These are phyloP conservation scores for Aquatica leii DNA, from an alignment of 2,888 invertebrate genomes.

Conservation along the genomic window DNA sequence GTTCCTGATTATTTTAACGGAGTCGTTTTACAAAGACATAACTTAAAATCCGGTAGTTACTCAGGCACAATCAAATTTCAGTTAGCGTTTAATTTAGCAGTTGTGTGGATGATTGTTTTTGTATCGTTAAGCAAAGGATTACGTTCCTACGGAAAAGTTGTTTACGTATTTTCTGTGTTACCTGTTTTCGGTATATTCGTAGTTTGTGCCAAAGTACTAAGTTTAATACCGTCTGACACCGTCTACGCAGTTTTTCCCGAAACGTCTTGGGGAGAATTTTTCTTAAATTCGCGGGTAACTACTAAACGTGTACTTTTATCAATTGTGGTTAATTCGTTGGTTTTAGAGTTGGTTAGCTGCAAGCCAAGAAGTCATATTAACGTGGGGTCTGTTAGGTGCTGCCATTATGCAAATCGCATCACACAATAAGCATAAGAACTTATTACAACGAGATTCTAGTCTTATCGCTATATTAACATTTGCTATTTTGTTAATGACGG, in stretches of 20 bases:
- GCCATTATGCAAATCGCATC: slow-evolving; percentile 83
- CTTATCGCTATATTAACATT: slow-evolving; percentile 77
- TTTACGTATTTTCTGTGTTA: slow-evolving; percentile 79
- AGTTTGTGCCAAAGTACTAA: slow-evolving; percentile 76
- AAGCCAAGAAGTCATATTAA: slow-evolving; percentile 86
- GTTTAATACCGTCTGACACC: slow-evolving; percentile 73
- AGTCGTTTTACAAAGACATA: slow-evolving; percentile 77
- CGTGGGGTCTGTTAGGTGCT: slow-evolving; percentile 86
- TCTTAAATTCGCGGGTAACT: slow-evolving; percentile 79
- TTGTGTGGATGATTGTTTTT: slow-evolving; percentile 91
- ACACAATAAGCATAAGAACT: slow-evolving; percentile 75
- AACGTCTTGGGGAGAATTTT: slow-evolving; percentile 85
- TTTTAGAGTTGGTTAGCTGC: slow-evolving; percentile 88
- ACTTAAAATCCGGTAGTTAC: slow-evolving; percentile 54
- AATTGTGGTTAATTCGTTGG: slow-evolving; percentile 34
- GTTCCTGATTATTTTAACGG: slow-evolving; percentile 87
- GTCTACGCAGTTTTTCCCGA: slow-evolving; percentile 78
- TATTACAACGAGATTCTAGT: slow-evolving; percentile 70
- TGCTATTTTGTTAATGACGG: slow-evolving; percentile 76
- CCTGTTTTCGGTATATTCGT: slow-evolving; percentile 80
- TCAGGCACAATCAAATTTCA: slow-evolving; percentile 82
- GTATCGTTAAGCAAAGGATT: slow-evolving; percentile 88
- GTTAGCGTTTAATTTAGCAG: slow-evolving; percentile 87
- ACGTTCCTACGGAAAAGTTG: slow-evolving; percentile 83
- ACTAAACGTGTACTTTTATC: background rate